phyloP scores from a whole-genome alignment of 2,888 invertebrate genomes.

The Caenorhabditis sulstoni region DNA sequence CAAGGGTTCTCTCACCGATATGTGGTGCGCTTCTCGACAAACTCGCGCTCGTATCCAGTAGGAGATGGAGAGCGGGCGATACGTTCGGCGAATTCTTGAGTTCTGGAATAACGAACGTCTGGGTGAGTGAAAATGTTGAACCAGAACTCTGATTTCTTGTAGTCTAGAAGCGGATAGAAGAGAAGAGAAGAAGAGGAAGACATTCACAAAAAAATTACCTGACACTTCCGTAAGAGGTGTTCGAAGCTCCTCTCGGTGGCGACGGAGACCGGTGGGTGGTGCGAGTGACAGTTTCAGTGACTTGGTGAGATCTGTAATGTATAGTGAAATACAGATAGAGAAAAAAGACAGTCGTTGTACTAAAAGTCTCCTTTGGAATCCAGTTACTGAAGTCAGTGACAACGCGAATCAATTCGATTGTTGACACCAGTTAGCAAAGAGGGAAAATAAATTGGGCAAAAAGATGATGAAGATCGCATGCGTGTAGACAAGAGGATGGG shows the following conservation, averaged over 20 bases:
- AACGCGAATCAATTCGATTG: constrained; percentile 42
- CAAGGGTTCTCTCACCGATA: constrained; percentile 7
- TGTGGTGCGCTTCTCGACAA: constrained; percentile 47
- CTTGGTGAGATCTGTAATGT: constrained; percentile 48
- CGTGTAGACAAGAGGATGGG: constrained; percentile 17
- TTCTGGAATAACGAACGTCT: constrained; percentile 36
- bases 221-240: constrained; percentile 54
- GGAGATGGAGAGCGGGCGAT: constrained; percentile 61
- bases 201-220: constrained; percentile 19
- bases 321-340: background rate
- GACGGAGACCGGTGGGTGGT: constrained; percentile 58
- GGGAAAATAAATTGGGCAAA: constrained; percentile 19
- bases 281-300: constrained; percentile 61
- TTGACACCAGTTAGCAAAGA: constrained; percentile 44
- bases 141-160: background rate
- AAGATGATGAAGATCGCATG: constrained; percentile 45
- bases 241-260: constrained; percentile 45
- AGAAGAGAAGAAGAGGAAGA: background rate
- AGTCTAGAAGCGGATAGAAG: constrained; percentile 16
- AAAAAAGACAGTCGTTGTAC: background rate
- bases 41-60: constrained; percentile 45
- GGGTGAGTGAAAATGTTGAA: background rate
- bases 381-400: constrained; percentile 14
- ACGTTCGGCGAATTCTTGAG: constrained; percentile 67
- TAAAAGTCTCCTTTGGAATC: background rate